A percentile compares a stretch with the other conserved stretches of the same genome.
These are phyloP conservation scores for Etheostoma nigrum DNA, from an alignment of 2,797 vertebrate species.

Conservation along the genomic window DNA sequence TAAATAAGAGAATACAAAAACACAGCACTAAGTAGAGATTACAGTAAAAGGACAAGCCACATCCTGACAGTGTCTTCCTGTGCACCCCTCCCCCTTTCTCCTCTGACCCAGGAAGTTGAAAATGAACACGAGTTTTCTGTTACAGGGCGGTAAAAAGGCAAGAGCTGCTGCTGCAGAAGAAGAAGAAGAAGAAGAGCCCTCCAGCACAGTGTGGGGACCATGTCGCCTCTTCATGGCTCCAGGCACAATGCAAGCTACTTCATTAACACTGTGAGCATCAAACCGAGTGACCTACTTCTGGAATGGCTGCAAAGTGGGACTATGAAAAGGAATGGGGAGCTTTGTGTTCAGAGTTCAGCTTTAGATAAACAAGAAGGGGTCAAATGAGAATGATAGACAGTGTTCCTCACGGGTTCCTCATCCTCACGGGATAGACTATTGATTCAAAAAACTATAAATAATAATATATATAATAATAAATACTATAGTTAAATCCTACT, in stretches of 20 bases:
- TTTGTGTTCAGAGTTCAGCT: conserved; percentile 34
- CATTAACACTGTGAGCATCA: conserved; percentile 55
- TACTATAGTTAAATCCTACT: neutral
- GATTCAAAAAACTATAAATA: neutral
- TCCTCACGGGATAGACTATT: neutral
- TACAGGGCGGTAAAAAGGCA: conserved; percentile 36
- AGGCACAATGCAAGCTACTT: conserved; percentile 45
- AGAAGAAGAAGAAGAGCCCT: conserved; percentile 21
- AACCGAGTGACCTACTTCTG: conserved; percentile 67
- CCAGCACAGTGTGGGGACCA: conserved; percentile 20
- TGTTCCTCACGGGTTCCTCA: neutral
- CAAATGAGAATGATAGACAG: neutral
- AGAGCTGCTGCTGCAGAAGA: conserved; percentile 7
- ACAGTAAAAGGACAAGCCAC: conserved; percentile 75
- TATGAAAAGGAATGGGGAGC: conserved; percentile 27
- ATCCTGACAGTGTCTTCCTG: conserved; percentile 78
- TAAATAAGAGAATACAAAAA: conserved; percentile 38
- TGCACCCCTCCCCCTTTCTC: conserved; percentile 46
- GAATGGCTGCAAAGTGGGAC: conserved; percentile 45
- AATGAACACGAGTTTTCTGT: conserved; percentile 35
- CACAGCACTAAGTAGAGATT: conserved; percentile 63
- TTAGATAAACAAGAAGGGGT: conserved; percentile 24
- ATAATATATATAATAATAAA: too few relatives aligned
- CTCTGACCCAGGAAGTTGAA: conserved; percentile 66
- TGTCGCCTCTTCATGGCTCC: conserved; percentile 24